Evolutionary conservation across 2,888 invertebrate species (phyloP), one percentile per base, ranked within the genome.

Genomic region (Leucania comma): DNA sequence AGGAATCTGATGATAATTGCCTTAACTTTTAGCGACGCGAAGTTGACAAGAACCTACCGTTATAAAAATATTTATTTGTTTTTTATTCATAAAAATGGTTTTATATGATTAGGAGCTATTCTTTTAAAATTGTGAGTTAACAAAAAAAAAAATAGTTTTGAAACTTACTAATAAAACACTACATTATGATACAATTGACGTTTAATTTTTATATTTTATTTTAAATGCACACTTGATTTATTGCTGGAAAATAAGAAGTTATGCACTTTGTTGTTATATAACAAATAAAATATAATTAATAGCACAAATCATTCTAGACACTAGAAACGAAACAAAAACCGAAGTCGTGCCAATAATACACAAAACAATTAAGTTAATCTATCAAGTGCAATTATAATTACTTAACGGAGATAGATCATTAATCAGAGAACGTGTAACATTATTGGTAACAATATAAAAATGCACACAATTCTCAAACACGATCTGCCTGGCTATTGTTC

Each of bases 301-400:
- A 62, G 1, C 32, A 35, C n/a, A 32, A 54, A 24, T 3, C 0
- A 35, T 51, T 22, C 12, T 24, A 70, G 4, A 24, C 32, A 26
- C 5, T 12, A 56, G 14, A 50, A 17, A 26, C 8, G 12, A 56
- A 51, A 12, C 3, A 62, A 58, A 64, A 58, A 61, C 35, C 20
- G 17, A 38, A 59, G 46, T 54, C 61, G 17, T 68, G 75, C 73
- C 68, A 72, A 53, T 76, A 63, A 50, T 56, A 14, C 10, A 29
- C 50, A 65, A 61, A 35, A 68, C 57, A 72, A 82, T 78, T 58
- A 65, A 53, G 67, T 54, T 14, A 73, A 76, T 50, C 38, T 56
- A 72, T 72, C 70, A 50, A 56, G 8, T 35, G 1, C 48, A 72
- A 69, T 77, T 78, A 72, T 56, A 69, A 75, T 81, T 62, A 78